Base-by-base conservation (phyloP, 2,888 invertebrate genomes). In the Drosophila meridionalis region DNA sequence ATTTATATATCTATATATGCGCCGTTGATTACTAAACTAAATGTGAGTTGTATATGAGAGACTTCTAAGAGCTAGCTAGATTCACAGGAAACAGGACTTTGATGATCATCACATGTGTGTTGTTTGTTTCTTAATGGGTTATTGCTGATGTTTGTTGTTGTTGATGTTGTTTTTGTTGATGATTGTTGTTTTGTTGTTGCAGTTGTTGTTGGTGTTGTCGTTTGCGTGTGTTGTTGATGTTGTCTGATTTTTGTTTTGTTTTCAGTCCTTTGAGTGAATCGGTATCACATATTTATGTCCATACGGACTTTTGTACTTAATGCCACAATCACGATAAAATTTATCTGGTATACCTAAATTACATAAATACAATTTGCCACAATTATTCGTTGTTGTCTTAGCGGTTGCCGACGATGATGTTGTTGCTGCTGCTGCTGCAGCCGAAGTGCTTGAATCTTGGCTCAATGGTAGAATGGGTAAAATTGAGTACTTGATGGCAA, bases 271-370 rank as follows among this genome's bases (percentile, higher is more conserved):
- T 90, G 90, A 92, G 91, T 96, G 95, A 83, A 97, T 94, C 55
- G 97, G 96, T 93, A 97, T 96, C 82, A 96, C 96, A 93, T 96
- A 96, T 93, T 97, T 97, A 65, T 96, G 95, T 63, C 96, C 96
- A 90, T 98, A 98, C 8, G 98, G 98, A 79, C 97, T 96, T 89
- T 95, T 95, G 94, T 98, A 98, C 77, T 94, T 94, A 89, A 98
- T 96, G 65, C 96, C 96, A 82, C 96, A 95, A 87, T 96, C 96
- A 61, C 94, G 94, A 94, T 96, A 97, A 86, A 97, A 94, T 92
- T 95, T 95, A 80, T 95, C 94, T 36, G 98, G 98, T 90, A 98
- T 95, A 81, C 96, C 97, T 90, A 98, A 94, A 94, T 98, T 97
- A 92, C 97, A 97, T 78, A 98, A 94, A 94, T 97, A 97, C 83